Evolutionary conservation across 2,797 vertebrate genomes (phyloP), one percentile per base, ranked within the genome.

Genomic region (Epinephelus coioides): DNA sequence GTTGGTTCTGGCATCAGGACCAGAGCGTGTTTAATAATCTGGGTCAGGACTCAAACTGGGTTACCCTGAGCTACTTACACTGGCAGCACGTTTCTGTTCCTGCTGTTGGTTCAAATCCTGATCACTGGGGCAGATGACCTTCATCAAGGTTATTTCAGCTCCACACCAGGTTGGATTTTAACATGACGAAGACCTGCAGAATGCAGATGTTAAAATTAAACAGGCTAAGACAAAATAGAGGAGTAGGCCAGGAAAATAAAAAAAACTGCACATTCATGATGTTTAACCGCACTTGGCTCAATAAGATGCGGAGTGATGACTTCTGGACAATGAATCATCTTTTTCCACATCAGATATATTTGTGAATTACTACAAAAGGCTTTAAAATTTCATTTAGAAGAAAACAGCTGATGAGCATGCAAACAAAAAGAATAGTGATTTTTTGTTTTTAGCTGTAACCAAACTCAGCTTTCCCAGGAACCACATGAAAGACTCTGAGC

Each of bases 41-140:
- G 81, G 76, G 71, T 86, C 84, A 78, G 73, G 65, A 60, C 78
- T 74, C 9, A 69, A 81, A 76, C 71, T 73, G 54, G 62, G 76
- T 82, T 64, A 38, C 25, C 67, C 51, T 76, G 46, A 76, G 25
- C 27, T 63, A 23, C 68, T 79, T 55, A 40, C 7, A n/a, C 38
- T 75, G 81, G 69, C 59, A 73, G 50, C 47, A 10, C 1, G 2
- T 57, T 30, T 53, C 30, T 71, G 49, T 46, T 34, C 49, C 34
- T 23, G 30, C 17, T 47, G 6, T 50, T 19, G 38, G 21, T 59
- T 59, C 27, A 25, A 53, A 57, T 49, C 38, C 12, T 1, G 7
- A 6, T 47, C 60, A 14, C 3, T 21, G 27, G 3, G 55, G 13
- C 2, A 21, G 21, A n/a, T 44, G 57, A 63, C 17, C 27, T 55